Conservation (phyloP, 2,113 vertebrate genomes). For the Orthonyx spaldingii region DNA sequence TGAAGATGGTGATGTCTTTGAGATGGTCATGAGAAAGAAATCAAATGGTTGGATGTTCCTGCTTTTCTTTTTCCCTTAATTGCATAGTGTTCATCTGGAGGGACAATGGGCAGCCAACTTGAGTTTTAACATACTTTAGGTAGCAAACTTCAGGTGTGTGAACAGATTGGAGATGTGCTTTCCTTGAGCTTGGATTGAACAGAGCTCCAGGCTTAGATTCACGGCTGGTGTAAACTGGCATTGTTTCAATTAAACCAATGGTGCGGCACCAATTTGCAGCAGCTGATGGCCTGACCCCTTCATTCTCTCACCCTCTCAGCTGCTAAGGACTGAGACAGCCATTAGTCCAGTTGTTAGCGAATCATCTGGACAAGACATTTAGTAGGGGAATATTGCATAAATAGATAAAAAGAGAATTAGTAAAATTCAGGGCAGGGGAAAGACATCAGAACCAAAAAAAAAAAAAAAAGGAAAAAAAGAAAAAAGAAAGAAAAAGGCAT, state of each 20-base stretch:
- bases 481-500: background rate
- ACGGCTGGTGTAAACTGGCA: background rate
- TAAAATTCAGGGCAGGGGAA: background rate
- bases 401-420: constrained; percentile 23
- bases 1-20: background rate
- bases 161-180: background rate
- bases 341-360: constrained; percentile 69
- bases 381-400: constrained; percentile 24
- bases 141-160: background rate
- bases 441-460: background rate
- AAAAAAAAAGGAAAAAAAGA: background rate
- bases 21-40: background rate
- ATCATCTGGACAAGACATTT: constrained; percentile 64
- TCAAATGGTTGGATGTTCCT: background rate
- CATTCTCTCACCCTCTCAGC: constrained; percentile 13
- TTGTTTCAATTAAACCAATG: constrained; percentile 30
- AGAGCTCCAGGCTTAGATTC: background rate
- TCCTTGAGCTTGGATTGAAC: background rate
- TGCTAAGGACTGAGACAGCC: constrained; percentile 59
- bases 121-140: background rate
- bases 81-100: background rate
- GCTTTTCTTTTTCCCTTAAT: background rate
- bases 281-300: constrained; percentile 40
- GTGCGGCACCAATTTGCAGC: constrained; percentile 34
- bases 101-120: background rate